A percentile compares a stretch with the other conserved stretches of the same genome.
Evolutionary conservation across 2,888 invertebrate genomes (phyloP).

Genomic region (Meiosimyza decipiens): DNA sequence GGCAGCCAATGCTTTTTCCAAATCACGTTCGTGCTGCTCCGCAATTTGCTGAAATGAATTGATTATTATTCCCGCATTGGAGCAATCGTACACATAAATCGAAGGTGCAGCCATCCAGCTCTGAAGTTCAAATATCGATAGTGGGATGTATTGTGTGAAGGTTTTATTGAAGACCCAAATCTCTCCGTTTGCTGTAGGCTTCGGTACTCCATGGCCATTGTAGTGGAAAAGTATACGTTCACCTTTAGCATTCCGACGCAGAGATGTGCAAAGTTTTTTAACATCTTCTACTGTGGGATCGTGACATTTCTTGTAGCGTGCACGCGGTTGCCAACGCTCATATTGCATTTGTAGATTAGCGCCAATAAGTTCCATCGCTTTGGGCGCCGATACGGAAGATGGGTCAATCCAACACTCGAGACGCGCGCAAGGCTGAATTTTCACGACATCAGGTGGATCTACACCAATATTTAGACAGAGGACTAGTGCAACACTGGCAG

Average conservation of each 20-base stretch:
- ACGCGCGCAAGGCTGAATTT: slow-evolving; percentile 95
- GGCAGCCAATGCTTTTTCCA: slow-evolving; percentile 66
- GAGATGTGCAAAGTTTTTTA: slow-evolving; percentile 93
- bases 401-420: slow-evolving; percentile 98
- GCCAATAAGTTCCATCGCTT: slow-evolving; percentile 93
- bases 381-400: slow-evolving; percentile 85
- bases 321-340: slow-evolving; percentile 98
- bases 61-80: slow-evolving; percentile 96
- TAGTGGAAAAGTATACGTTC: slow-evolving; percentile 99
- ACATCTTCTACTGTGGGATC: slow-evolving; percentile 99
- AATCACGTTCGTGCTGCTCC: slow-evolving; percentile 88
- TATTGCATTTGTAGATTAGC: slow-evolving; percentile 94
- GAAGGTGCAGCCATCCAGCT: slow-evolving; percentile 99
- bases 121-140: slow-evolving; percentile 98
- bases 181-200: slow-evolving; percentile 97
- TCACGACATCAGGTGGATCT: slow-evolving; percentile 98
- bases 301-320: slow-evolving; percentile 94
- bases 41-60: slow-evolving; percentile 91
- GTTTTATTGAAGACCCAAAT: slow-evolving; percentile 99
- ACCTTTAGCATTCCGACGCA: slow-evolving; percentile 96
- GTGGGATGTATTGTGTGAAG: slow-evolving; percentile 98
- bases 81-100: slow-evolving; percentile 99
- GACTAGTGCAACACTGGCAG: slow-evolving; percentile 97
- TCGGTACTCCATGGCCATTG: slow-evolving; percentile 99
- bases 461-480: slow-evolving; percentile 99